These are phyloP conservation scores for Lepidocolaptes lacrymiger DNA, from an alignment of 2,797 vertebrate species.

Conservation along the genomic window DNA sequence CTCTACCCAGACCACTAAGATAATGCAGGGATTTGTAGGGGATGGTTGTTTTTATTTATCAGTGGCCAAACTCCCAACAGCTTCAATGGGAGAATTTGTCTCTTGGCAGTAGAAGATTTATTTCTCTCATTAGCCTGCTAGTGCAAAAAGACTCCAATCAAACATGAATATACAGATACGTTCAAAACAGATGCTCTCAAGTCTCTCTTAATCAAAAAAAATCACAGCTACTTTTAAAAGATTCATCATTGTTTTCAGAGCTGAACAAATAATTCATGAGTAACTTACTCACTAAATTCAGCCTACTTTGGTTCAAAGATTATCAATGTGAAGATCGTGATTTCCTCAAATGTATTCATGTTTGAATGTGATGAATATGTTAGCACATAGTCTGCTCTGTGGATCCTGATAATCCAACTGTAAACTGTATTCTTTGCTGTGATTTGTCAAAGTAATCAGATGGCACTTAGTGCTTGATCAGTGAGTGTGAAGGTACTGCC, in stretches of 20 bases:
- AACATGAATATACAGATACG: neutral
- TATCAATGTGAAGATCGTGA: constrained; percentile 33
- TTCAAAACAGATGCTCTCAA: constrained; percentile 8
- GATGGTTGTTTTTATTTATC: neutral
- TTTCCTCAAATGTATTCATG: constrained; percentile 30
- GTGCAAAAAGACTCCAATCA: neutral
- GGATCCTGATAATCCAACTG: constrained; percentile 44
- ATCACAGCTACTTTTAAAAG: constrained; percentile 18
- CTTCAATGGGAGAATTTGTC: neutral
- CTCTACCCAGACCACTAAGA: neutral
- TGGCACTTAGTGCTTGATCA: constrained; percentile 32
- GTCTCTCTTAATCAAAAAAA: constrained; percentile 17
- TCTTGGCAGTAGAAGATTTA: neutral
- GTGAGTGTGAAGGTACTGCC: constrained; percentile 26
- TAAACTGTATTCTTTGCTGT: constrained; percentile 41
- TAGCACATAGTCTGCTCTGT: constrained; percentile 37
- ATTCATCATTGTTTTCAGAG: constrained; percentile 53
- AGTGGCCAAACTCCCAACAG: neutral
- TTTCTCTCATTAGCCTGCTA: neutral
- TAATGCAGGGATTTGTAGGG: neutral
- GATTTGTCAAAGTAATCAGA: constrained; percentile 54
- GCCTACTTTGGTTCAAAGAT: constrained; percentile 29
- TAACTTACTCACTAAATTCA: constrained; percentile 40
- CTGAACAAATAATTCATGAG: constrained; percentile 53
- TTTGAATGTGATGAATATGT: constrained; percentile 34